Percentiles rank a stretch among this genome's conserved stretches.
Conservation (phyloP, 2,888 invertebrate genomes). For the Eupithecia centaureata region DNA sequence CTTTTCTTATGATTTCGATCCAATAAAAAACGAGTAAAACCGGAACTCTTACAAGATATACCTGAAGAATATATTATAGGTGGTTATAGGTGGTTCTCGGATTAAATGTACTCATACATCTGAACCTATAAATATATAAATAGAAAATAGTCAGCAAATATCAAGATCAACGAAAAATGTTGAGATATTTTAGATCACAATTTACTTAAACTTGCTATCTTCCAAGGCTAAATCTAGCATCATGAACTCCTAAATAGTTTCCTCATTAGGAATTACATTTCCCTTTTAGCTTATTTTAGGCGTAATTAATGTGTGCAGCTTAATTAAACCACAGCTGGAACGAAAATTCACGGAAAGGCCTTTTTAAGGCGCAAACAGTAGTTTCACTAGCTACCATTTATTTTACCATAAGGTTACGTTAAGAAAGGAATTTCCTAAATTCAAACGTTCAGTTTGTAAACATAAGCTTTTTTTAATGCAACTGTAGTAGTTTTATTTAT, state of each 20-base stretch:
- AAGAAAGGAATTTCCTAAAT: too few species aligned
- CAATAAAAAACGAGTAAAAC: neutral
- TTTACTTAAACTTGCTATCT: neutral
- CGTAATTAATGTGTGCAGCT: conserved; percentile 45
- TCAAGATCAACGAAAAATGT: neutral
- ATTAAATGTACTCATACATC: neutral
- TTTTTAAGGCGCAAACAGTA: conserved; percentile 10
- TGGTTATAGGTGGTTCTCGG: neutral
- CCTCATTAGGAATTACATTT: conserved; percentile 26
- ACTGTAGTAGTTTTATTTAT: too few species aligned
- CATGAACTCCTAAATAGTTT: conserved; percentile 11
- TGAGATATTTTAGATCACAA: neutral
- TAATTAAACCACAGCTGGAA: conserved; percentile 62
- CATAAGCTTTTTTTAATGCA: too few species aligned
- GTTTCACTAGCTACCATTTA: too few species aligned
- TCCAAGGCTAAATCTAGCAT: neutral
- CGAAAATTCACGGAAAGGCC: conserved; percentile 63
- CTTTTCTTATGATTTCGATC: neutral
- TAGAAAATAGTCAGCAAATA: neutral
- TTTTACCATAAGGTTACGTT: too few species aligned
- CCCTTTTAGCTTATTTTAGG: conserved; percentile 22
- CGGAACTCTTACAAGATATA: neutral
- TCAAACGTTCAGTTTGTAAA: too few species aligned
- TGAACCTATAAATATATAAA: too few species aligned
- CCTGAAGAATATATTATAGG: neutral